Base-by-base conservation (phyloP, 2,888 invertebrate species). In the Amphipoea oculea region DNA sequence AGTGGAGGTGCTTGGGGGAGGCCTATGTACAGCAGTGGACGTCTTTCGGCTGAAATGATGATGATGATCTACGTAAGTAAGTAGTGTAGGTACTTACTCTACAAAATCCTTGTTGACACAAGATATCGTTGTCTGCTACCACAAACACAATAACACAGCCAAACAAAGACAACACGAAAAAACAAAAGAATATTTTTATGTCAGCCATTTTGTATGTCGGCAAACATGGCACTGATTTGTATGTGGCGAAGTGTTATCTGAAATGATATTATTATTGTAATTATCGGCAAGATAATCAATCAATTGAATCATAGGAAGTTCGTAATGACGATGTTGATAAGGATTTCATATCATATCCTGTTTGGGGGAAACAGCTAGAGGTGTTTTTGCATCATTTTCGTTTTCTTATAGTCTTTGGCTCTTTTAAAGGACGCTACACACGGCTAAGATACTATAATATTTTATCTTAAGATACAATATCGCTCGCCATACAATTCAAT, bases 81-180 rank as follows among this genome's bases (percentile, higher is more conserved):
- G 54, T 54, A 54, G 11, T 11, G 4, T 60, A 69, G 23, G 2
- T 36, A 70, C 95, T 93, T 87, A 97, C 97, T 76, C 90, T 86
- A 87, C 97, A 97, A 90, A 91, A 96, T 36, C 92, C 95, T n/a
- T 81, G 81, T 70, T 95, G 92, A 84, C 97, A 97, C 68, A 95
- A 89, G 57, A 95, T 85, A 81, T 89, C 90, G 73, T 79, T 79
- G 29, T 90, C 83, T 4, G 78, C 78, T 11, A 76, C 20, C 75
- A 90, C 90, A 67, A 75, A 40, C 71, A 89, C 89, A 66, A 76
- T 40, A 71, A 89, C 89, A 67, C 83, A 81, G 67, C 82, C 80
- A 2, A 92, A 79, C 40, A 92, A 89, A 88, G 85, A 92, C 73
- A 93, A 83, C 12, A 86, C 90, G 83, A 86, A 91, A 86, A 85